phyloP scores from a whole-genome alignment of 2,888 invertebrate species.

The Drosophila parthenogenetica region DNA sequence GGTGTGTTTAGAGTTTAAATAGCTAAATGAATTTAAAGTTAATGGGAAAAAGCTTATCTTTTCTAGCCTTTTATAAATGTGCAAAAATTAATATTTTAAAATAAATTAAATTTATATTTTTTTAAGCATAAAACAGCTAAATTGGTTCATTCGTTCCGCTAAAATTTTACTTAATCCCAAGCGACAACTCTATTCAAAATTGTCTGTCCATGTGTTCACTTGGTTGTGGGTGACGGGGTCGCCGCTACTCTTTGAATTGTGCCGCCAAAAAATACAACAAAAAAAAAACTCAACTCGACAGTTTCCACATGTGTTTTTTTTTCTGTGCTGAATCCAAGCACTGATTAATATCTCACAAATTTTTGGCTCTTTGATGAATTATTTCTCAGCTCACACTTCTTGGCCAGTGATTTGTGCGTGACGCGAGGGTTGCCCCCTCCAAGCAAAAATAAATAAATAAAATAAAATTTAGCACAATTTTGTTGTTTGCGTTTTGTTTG shows the following conservation, averaged over 20 bases:
- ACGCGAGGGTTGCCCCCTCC: neutral
- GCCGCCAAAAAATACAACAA: constrained; percentile 56
- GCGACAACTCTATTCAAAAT: neutral
- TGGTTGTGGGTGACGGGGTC: neutral
- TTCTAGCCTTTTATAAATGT: neutral
- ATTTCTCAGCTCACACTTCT: constrained; percentile 61
- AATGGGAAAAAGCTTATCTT: too few species aligned
- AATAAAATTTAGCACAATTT: constrained; percentile 68
- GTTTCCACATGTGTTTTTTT: constrained; percentile 60
- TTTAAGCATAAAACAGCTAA: too few species aligned
- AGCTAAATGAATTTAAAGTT: too few species aligned
- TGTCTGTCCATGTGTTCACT: neutral
- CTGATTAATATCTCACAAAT: constrained; percentile 75
- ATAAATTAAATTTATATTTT: too few species aligned
- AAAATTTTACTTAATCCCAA: neutral
- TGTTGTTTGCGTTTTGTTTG: constrained; percentile 54
- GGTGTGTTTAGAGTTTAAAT: neutral
- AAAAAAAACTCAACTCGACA: constrained; percentile 61
- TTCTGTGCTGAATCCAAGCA: constrained; percentile 10
- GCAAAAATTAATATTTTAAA: too few species aligned
- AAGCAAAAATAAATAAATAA: constrained; percentile 58
- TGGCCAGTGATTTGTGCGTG: constrained; percentile 54
- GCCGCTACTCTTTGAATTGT: constrained; percentile 59
- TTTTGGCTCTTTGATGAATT: constrained; percentile 74
- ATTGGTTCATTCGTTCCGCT: too few species aligned